These are phyloP conservation scores for Drosophila longiperda DNA, from an alignment of 2,888 invertebrate species.

Conservation along the genomic window DNA sequence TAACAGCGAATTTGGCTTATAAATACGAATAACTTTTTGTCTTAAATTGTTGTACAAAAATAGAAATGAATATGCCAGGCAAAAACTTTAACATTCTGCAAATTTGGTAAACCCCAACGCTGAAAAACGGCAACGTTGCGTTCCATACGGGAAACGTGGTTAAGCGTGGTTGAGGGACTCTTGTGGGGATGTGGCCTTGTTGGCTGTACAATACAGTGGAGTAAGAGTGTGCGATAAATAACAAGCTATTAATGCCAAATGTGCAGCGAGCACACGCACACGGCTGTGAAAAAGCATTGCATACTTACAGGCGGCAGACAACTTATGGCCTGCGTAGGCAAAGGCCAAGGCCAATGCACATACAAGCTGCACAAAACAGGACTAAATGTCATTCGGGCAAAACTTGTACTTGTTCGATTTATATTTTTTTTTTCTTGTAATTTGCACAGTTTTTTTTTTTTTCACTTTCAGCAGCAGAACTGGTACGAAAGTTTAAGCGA, in stretches of 20 bases:
- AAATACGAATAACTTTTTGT: conserved; percentile 58
- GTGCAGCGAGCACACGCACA: conserved; percentile 44
- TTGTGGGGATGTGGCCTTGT: conserved; percentile 66
- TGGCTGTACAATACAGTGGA: conserved; percentile 45
- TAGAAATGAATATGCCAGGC: conserved; percentile 55
- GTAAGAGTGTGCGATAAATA: conserved; percentile 66
- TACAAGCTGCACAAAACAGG: neutral
- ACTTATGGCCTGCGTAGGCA: conserved; percentile 54
- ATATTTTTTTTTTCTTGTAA: neutral
- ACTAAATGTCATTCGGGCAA: conserved; percentile 67
- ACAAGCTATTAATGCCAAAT: conserved; percentile 77
- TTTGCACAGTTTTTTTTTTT: conserved; percentile 35
- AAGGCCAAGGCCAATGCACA: conserved; percentile 68
- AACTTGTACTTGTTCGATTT: conserved; percentile 16
- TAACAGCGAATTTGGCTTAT: conserved; percentile 32
- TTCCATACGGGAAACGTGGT: conserved; percentile 12
- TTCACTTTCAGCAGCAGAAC: conserved; percentile 57
- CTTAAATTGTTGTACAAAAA: conserved; percentile 41
- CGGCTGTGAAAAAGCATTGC: conserved; percentile 29
- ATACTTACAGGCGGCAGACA: conserved; percentile 52
- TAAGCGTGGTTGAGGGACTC: neutral
- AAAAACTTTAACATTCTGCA: conserved; percentile 30
- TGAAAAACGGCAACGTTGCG: conserved; percentile 55
- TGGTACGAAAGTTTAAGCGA: conserved; percentile 48
- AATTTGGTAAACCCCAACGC: conserved; percentile 29